Percentiles rank a stretch among this genome's conserved stretches.
Conservation (phyloP, 2,797 vertebrate genomes). For the Diplodus puntazzo region DNA sequence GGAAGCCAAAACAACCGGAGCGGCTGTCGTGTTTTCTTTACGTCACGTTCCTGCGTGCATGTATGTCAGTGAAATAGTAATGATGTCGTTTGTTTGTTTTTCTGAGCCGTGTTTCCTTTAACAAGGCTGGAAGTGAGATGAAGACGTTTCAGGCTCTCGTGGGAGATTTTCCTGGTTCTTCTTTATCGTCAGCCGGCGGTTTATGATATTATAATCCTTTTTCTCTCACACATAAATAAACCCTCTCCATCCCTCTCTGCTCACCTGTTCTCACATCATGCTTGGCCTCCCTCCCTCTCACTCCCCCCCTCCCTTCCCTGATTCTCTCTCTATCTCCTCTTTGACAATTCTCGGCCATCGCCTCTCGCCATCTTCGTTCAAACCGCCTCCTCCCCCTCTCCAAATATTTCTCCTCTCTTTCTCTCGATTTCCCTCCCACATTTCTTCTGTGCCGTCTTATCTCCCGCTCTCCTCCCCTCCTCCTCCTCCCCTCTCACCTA, state of each 20-base stretch:
- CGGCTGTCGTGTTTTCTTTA: conserved; percentile 38
- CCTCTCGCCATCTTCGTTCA: conserved; percentile 7
- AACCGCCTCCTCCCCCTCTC: conserved; percentile 13
- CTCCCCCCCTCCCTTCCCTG: conserved; percentile 1
- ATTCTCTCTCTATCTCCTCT: conserved; percentile 22
- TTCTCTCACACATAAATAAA: conserved; percentile 32
- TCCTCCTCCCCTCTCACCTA: conserved; percentile 39
- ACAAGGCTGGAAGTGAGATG: conserved; percentile 27
- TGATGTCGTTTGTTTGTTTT: conserved; percentile 34
- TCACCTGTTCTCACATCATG: conserved; percentile 45
- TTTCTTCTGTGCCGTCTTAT: conserved; percentile 13
- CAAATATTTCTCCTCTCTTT: conserved; percentile 35
- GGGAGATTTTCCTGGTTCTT: conserved; percentile 22
- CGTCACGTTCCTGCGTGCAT: conserved; percentile 36
- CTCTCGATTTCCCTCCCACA: neutral
- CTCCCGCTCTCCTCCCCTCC: conserved; percentile 23
- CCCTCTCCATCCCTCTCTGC: conserved; percentile 14
- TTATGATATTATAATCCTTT: conserved; percentile 22
- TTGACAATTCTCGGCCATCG: conserved; percentile 26
- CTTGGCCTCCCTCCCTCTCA: neutral
- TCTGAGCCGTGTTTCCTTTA: conserved; percentile 27
- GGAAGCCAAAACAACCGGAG: conserved; percentile 60
- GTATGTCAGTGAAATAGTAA: conserved; percentile 49
- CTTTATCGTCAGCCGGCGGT: conserved; percentile 3
- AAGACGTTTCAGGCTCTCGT: neutral